A percentile compares a stretch with the other conserved stretches of the same genome.
These are phyloP conservation scores for Periophthalmodon schlosseri DNA, from an alignment of 2,113 vertebrate genomes.

Conservation along the genomic window DNA sequence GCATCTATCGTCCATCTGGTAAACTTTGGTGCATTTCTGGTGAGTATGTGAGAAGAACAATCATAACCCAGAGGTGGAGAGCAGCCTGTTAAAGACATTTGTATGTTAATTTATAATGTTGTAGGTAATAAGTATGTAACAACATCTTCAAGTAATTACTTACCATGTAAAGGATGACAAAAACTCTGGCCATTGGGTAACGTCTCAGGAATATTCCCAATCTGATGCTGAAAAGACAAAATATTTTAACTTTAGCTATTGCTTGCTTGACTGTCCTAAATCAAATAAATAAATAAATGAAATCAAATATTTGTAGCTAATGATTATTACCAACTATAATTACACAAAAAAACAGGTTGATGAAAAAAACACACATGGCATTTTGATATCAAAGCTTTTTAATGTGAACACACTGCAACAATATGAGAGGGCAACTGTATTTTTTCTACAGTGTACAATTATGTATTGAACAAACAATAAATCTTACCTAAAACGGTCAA, in stretches of 20 bases:
- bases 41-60: slow-evolving; percentile 94
- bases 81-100: slow-evolving; percentile 77
- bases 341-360: background rate
- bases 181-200: slow-evolving; percentile 92
- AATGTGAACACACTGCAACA: background rate
- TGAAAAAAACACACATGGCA: background rate
- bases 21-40: slow-evolving; percentile 90
- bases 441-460: too few species aligned
- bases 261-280: too few species aligned
- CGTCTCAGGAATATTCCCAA: slow-evolving; percentile 95
- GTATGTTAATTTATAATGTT: background rate
- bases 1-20: slow-evolving; percentile 80
- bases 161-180: slow-evolving; percentile 97
- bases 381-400: background rate
- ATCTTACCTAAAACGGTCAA: slow-evolving; percentile 92
- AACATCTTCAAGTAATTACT: slow-evolving; percentile 32
- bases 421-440: background rate
- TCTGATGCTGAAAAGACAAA: slow-evolving; percentile 83
- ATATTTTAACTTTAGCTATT: background rate
- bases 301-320: background rate
- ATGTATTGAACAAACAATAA: background rate
- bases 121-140: background rate
- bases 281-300: too few species aligned
- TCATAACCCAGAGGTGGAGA: slow-evolving; percentile 98
- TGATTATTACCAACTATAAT: background rate